These are phyloP conservation scores for Synergus gifuensis DNA, from an alignment of 2,888 invertebrate species.

Conservation along the genomic window DNA sequence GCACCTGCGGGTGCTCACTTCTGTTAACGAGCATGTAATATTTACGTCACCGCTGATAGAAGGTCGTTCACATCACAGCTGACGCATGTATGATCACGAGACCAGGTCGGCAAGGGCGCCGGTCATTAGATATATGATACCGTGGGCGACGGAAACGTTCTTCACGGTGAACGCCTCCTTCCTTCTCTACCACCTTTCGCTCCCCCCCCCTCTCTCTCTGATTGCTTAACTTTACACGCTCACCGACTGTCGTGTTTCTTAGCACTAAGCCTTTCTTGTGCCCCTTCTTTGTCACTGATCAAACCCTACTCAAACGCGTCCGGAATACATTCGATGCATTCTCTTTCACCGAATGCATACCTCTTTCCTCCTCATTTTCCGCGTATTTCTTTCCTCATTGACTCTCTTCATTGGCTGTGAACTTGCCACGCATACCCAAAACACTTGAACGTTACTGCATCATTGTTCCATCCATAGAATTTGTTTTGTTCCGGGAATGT, in stretches of 20 bases:
- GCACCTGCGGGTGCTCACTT: conserved; percentile 54
- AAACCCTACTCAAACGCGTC: neutral
- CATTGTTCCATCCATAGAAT: neutral
- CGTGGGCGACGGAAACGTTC: conserved; percentile 37
- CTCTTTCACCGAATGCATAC: neutral
- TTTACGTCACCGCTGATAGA: conserved; percentile 68
- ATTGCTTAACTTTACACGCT: conserved; percentile 10
- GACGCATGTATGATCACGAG: conserved; percentile 51
- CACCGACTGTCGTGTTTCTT: neutral
- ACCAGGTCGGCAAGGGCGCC: conserved; percentile 42
- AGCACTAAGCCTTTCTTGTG: neutral
- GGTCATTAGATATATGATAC: conserved; percentile 35
- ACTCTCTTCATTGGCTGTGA: neutral
- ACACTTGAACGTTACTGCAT: conserved; percentile 9
- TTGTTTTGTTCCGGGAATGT: conserved; percentile 21
- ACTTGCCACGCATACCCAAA: conserved; percentile 28
- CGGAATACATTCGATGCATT: conserved; percentile 10
- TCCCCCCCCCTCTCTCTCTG: neutral
- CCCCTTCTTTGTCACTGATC: conserved; percentile 12
- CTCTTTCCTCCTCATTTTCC: conserved; percentile 8
- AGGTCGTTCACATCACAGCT: conserved; percentile 68
- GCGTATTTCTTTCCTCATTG: conserved; percentile 17
- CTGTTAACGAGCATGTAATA: conserved; percentile 72
- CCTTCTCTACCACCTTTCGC: neutral
- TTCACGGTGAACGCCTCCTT: conserved; percentile 22